Conservation (phyloP, 1,140 invertebrate genomes). For the Chironomus striatipennis region DNA sequence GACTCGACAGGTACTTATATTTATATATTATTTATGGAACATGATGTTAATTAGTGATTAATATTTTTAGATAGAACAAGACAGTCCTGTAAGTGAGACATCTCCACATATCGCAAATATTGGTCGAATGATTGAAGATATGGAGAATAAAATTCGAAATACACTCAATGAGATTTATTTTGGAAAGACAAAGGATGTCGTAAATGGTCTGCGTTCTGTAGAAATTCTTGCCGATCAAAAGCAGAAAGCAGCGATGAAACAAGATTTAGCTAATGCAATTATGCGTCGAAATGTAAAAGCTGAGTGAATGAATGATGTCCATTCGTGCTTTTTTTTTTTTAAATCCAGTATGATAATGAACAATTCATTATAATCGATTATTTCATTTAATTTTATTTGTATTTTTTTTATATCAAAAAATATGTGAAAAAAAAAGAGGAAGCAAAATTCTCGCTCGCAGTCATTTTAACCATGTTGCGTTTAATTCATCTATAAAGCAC, state of each 20-base stretch:
- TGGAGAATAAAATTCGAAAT: slow-evolving; percentile 99
- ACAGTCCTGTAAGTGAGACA: slow-evolving; percentile 79
- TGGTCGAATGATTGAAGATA: slow-evolving; percentile 91
- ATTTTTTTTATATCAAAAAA: too few species aligned
- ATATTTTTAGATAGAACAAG: slow-evolving; percentile 71
- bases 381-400: too few species aligned
- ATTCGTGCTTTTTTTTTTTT: too few species aligned
- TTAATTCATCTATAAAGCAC: too few species aligned
- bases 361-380: too few species aligned
- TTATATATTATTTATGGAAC: slow-evolving; percentile 17
- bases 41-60: slow-evolving; percentile 24
- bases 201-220: slow-evolving; percentile 90
- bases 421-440: too few species aligned
- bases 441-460: too few species aligned
- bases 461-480: too few species aligned
- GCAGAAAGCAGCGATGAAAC: slow-evolving; percentile 72
- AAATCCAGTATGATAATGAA: too few species aligned
- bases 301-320: slow-evolving; percentile 27
- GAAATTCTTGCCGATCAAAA: slow-evolving; percentile 74
- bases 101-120: slow-evolving; percentile 98
- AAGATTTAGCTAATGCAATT: slow-evolving; percentile 75
- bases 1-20: slow-evolving; percentile 73
- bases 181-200: slow-evolving; percentile 98
- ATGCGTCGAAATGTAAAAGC: slow-evolving; percentile 52
- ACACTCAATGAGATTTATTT: slow-evolving; percentile 99